Conservation (phyloP, 2,113 vertebrate genomes). For the Cygnus buccinator region DNA sequence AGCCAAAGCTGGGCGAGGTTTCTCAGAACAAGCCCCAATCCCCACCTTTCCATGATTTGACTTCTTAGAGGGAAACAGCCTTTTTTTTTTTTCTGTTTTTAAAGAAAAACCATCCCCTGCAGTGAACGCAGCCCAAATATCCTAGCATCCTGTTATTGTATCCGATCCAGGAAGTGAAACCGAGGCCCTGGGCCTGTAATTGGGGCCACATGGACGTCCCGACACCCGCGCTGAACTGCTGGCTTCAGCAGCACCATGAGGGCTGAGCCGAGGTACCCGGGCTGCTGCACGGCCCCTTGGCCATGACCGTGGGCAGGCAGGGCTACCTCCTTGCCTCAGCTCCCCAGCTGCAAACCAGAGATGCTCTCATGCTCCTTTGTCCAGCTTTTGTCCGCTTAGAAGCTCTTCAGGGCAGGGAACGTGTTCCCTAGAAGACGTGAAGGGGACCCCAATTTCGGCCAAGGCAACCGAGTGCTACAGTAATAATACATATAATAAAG, state of each 20-base stretch:
- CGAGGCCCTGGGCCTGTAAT: neutral
- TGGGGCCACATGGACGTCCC: constrained; percentile 33
- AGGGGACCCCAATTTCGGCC: neutral
- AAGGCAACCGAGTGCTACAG: neutral
- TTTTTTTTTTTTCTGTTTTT: neutral
- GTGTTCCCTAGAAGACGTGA: neutral
- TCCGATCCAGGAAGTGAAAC: constrained; percentile 30
- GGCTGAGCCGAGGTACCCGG: neutral
- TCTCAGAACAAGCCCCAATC: neutral
- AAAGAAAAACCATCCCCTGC: constrained; percentile 23
- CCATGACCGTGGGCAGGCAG: fast-evolving
- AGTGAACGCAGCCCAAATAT: constrained; percentile 6
- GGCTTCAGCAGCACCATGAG: neutral
- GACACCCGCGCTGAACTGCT: fast-evolving
- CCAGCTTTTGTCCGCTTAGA: neutral
- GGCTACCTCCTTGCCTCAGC: neutral
- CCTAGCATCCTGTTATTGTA: constrained; percentile 25
- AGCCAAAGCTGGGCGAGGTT: neutral
- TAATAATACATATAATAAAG: neutral
- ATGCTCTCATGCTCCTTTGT: neutral
- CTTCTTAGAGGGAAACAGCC: neutral
- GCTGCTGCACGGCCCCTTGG: neutral
- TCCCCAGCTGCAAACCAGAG: neutral
- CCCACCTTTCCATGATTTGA: neutral
- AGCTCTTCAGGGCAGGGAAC: neutral